Evolutionary conservation across 1,140 invertebrate species (phyloP).

Genomic region (Zophobas atratus): DNA sequence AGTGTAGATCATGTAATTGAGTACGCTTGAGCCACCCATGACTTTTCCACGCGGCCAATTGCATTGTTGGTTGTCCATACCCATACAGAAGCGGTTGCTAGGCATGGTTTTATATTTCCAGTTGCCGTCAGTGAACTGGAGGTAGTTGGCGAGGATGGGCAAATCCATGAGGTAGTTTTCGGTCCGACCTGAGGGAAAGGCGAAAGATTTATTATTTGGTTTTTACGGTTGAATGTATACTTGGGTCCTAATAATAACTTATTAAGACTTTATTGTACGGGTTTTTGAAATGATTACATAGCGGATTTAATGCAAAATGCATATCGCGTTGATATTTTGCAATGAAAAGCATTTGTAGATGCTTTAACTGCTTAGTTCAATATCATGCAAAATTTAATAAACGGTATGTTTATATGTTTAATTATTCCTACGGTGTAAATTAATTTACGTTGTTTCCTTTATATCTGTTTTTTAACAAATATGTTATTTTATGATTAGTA

Average conservation of each 20-base stretch:
- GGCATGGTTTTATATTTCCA: slow-evolving; percentile 76
- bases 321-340: too few relatives aligned
- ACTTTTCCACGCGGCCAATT: slow-evolving; percentile 85
- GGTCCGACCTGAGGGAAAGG: slow-evolving; percentile 53
- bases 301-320: too few relatives aligned
- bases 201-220: not conserved
- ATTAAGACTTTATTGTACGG: too few relatives aligned
- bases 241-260: not conserved
- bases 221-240: not conserved
- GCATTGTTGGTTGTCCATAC: slow-evolving; percentile 71
- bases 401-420: too few relatives aligned
- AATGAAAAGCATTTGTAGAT: too few relatives aligned
- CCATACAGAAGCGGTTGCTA: slow-evolving; percentile 69
- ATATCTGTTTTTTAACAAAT: too few relatives aligned
- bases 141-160: slow-evolving; percentile 74
- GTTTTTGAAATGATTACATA: too few relatives aligned
- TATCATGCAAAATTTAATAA: too few relatives aligned
- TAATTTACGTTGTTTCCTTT: too few relatives aligned
- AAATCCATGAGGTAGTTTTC: slow-evolving; percentile 79
- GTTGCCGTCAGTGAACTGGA: slow-evolving; percentile 75
- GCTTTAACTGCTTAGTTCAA: too few relatives aligned
- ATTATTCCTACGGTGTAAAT: too few relatives aligned
- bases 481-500: too few relatives aligned
- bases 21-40: slow-evolving; percentile 86
- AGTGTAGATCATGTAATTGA: slow-evolving; percentile 95